Evolutionary conservation across 2,888 invertebrate species (phyloP).

Genomic region (Dolichomitus sp.): DNA sequence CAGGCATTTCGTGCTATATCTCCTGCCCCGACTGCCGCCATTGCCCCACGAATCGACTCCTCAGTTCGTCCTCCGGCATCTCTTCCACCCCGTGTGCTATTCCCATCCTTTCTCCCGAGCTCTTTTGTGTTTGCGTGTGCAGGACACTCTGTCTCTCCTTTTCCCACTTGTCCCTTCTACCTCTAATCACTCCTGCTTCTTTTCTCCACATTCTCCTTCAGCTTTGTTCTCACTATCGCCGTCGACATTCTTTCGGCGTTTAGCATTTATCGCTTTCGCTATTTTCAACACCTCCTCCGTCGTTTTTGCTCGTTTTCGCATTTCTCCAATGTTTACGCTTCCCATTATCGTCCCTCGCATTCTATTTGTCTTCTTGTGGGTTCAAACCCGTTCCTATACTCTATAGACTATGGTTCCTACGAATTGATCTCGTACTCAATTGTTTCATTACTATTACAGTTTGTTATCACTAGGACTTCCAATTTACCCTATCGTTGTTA

Average conservation of each 20-base stretch:
- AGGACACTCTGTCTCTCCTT: slow-evolving; percentile 3
- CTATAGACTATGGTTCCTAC: background rate
- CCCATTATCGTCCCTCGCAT: slow-evolving; percentile 8
- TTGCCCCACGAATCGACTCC: slow-evolving; percentile 23
- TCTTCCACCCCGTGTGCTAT: background rate
- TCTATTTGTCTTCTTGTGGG: slow-evolving; percentile 1
- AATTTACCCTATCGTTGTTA: too few species aligned
- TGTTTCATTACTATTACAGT: too few species aligned
- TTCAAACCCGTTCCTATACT: background rate
- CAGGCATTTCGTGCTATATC: slow-evolving; percentile 30
- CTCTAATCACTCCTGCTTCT: slow-evolving; percentile 27
- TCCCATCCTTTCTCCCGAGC: background rate
- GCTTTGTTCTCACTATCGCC: slow-evolving; percentile 7
- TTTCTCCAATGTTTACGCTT: slow-evolving; percentile 19
- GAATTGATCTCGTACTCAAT: background rate
- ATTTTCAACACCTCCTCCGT: slow-evolving; percentile 4
- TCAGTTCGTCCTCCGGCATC: slow-evolving; percentile 7
- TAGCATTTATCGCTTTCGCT: slow-evolving; percentile 32
- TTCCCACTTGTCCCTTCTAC: slow-evolving; percentile 4
- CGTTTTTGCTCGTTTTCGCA: slow-evolving; percentile 18
- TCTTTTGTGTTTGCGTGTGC: slow-evolving; percentile 32
- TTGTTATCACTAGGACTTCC: too few species aligned
- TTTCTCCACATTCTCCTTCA: slow-evolving; percentile 14
- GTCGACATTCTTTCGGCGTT: slow-evolving; percentile 34
- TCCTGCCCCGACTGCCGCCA: slow-evolving; percentile 24